Percentiles rank a stretch among this genome's conserved stretches.
phyloP scores from a whole-genome alignment of 2,888 invertebrate genomes.

The Mechanitis messenoides region DNA sequence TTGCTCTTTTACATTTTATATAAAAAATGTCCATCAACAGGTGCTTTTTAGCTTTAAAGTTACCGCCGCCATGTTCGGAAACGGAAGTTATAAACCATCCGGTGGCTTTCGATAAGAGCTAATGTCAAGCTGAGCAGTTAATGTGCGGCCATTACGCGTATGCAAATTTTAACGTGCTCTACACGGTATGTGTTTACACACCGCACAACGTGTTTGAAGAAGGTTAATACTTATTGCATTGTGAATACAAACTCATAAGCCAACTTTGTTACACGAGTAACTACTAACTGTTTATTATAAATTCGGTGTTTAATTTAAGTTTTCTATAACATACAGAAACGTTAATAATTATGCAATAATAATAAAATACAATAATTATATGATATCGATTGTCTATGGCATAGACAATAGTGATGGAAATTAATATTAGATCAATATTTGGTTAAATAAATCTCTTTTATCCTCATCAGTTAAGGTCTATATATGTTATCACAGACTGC shows the following conservation, averaged over 20 bases:
- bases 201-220: conserved; percentile 11
- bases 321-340: no score
- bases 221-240: conserved; percentile 3
- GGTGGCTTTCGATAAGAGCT: conserved; percentile 39
- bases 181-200: conserved; percentile 25
- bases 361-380: no score
- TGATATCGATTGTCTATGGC: no score
- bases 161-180: conserved; percentile 35
- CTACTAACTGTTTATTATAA: background rate
- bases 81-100: conserved; percentile 45
- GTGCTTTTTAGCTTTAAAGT: conserved; percentile 21
- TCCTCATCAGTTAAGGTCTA: no score
- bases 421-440: no score
- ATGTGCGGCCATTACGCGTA: conserved; percentile 32
- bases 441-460: no score
- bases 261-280: background rate
- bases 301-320: background rate
- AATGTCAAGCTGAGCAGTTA: conserved; percentile 38
- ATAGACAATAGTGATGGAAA: no score
- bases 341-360: no score
- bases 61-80: conserved; percentile 34
- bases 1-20: background rate
- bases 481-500: no score
- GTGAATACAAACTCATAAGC: background rate
- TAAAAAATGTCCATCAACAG: conserved; percentile 6